Conservation (phyloP, 2,888 invertebrate genomes). For the Dermolepida albohirtum region DNA sequence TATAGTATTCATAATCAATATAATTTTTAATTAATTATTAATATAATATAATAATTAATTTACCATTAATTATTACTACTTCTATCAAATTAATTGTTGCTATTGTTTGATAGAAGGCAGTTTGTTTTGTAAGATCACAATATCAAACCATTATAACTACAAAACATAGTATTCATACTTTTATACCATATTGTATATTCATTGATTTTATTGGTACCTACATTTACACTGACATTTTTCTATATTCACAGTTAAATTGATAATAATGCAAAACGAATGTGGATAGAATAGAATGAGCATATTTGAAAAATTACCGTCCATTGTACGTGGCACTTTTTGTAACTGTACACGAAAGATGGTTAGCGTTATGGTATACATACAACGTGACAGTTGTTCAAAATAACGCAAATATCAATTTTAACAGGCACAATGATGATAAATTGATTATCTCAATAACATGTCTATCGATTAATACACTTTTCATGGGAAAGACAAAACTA, state of each 20-base stretch:
- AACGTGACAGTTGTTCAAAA: constrained; percentile 23
- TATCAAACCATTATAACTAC: no score
- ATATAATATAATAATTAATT: no score
- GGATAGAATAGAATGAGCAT: background rate
- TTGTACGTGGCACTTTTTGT: constrained; percentile 6
- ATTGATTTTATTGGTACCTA: background rate
- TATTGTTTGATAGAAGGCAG: no score
- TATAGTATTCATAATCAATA: no score
- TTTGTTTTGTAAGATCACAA: no score
- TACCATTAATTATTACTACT: no score
- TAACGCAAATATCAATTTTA: constrained; percentile 7
- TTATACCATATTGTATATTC: background rate
- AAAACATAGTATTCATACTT: background rate
- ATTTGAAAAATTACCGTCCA: constrained; percentile 8
- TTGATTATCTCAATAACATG: constrained; percentile 8
- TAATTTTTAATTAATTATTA: no score
- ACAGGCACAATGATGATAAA: constrained; percentile 9
- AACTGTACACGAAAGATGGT: background rate
- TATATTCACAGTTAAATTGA: constrained; percentile 31
- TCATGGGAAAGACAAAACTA: no score
- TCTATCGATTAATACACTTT: no score
- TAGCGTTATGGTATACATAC: background rate
- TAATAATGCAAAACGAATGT: constrained; percentile 30
- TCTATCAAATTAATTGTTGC: no score
- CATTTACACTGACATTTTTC: background rate